A percentile compares a stretch with the other conserved stretches of the same genome.
Conservation (phyloP, 2,888 invertebrate species). For the Nemotelus nigrinus region DNA sequence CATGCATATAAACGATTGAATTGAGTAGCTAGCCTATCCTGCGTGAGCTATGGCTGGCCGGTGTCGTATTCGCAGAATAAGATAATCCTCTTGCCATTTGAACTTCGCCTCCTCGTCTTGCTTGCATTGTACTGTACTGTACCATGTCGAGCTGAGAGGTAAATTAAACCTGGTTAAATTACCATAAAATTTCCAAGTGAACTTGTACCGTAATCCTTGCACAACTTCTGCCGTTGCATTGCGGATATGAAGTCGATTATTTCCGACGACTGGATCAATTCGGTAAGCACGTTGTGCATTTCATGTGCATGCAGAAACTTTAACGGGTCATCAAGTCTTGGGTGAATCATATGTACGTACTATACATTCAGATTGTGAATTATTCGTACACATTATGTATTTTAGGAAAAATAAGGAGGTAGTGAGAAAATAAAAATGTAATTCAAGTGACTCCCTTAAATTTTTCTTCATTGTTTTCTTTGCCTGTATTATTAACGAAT, state of each 20-base stretch:
- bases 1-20: conserved; percentile 31
- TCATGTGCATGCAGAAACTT: conserved; percentile 8
- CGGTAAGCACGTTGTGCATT: not conserved
- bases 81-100: conserved; percentile 32
- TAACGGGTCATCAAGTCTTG: not conserved
- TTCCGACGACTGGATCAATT: conserved; percentile 12
- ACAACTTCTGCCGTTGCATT: conserved; percentile 2
- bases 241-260: conserved; percentile 28
- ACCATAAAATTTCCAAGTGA: conserved; percentile 38
- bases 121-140: not conserved
- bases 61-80: not conserved
- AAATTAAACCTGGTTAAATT: conserved; percentile 27
- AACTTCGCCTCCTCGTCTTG: not conserved
- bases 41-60: not conserved
- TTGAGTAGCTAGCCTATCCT: conserved; percentile 25
- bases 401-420: too few relatives aligned
- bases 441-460: too few relatives aligned
- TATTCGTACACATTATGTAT: too few relatives aligned
- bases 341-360: too few relatives aligned
- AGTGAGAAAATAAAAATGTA: too few relatives aligned
- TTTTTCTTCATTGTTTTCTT: too few relatives aligned
- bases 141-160: not conserved
- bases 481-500: too few relatives aligned
- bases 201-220: conserved; percentile 33
- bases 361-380: too few relatives aligned